phyloP scores from a whole-genome alignment of 2,113 vertebrate species.

The Dasyurus viverrinus region DNA sequence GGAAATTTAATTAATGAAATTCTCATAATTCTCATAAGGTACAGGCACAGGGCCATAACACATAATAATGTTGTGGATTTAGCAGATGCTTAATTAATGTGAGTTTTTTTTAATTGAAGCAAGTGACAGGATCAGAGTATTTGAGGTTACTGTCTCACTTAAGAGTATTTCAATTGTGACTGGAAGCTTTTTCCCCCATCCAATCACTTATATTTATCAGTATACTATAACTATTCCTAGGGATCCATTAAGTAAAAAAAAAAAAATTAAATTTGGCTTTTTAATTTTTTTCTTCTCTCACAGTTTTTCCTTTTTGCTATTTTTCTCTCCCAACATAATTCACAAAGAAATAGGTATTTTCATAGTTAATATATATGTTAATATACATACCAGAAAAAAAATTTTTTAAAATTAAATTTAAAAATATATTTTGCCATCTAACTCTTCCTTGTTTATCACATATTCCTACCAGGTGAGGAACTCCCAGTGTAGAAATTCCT shows the following conservation, averaged over 20 bases:
- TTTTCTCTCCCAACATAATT: too few species aligned
- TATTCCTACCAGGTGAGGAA: not conserved
- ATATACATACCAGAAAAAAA: too few species aligned
- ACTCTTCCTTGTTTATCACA: not conserved
- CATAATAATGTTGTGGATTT: not conserved
- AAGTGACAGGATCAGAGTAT: not conserved
- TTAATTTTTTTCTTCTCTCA: too few species aligned
- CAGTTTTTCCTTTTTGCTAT: too few species aligned
- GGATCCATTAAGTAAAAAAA: not conserved
- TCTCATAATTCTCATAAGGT: not conserved
- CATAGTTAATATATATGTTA: too few species aligned
- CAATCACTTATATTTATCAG: not conserved
- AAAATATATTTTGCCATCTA: not conserved
- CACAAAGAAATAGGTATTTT: too few species aligned
- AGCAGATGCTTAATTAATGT: not conserved
- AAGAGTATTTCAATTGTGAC: not conserved
- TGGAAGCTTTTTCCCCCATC: not conserved
- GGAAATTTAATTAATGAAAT: not conserved
- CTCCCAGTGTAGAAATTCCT: not conserved
- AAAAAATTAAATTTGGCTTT: too few species aligned
- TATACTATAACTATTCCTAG: not conserved
- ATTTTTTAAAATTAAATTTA: not conserved
- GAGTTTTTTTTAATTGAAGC: not conserved
- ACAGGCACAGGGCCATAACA: not conserved
- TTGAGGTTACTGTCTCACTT: not conserved